These are phyloP conservation scores for Hoplostethus atlanticus DNA, from an alignment of 2,797 vertebrate genomes.

Conservation along the genomic window DNA sequence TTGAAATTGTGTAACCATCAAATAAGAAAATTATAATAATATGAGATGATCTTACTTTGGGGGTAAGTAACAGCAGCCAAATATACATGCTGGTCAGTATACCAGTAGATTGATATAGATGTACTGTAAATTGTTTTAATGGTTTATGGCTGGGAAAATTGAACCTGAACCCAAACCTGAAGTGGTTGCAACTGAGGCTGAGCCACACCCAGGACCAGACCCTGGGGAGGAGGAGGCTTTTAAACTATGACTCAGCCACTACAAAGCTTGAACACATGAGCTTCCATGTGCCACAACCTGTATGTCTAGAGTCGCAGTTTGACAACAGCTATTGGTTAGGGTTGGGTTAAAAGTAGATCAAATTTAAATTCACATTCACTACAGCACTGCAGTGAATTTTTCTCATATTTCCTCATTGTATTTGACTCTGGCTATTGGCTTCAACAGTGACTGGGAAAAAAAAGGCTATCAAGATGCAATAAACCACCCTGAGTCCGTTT, in stretches of 20 bases:
- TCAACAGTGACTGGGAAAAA: background rate
- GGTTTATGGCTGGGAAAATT: too few relatives aligned
- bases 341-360: conserved; percentile 84
- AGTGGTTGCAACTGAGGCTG: too few relatives aligned
- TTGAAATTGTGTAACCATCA: too few relatives aligned
- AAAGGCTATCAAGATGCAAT: background rate
- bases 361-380: conserved; percentile 59
- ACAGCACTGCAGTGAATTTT: background rate
- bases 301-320: conserved; percentile 54
- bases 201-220: too few relatives aligned
- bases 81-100: too few relatives aligned
- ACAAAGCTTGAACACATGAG: conserved; percentile 65
- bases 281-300: conserved; percentile 73
- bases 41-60: too few relatives aligned
- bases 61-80: too few relatives aligned
- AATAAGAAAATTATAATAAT: too few relatives aligned
- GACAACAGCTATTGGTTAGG: conserved; percentile 67
- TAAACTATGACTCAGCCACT: conserved; percentile 65
- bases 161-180: too few relatives aligned
- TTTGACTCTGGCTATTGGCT: background rate
- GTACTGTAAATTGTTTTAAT: too few relatives aligned
- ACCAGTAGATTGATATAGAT: too few relatives aligned
- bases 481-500: background rate
- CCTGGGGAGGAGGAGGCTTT: conserved; percentile 20
- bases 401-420: background rate